phyloP scores from a whole-genome alignment of 2,797 vertebrate genomes.

The Paedocypris micromegethes region DNA sequence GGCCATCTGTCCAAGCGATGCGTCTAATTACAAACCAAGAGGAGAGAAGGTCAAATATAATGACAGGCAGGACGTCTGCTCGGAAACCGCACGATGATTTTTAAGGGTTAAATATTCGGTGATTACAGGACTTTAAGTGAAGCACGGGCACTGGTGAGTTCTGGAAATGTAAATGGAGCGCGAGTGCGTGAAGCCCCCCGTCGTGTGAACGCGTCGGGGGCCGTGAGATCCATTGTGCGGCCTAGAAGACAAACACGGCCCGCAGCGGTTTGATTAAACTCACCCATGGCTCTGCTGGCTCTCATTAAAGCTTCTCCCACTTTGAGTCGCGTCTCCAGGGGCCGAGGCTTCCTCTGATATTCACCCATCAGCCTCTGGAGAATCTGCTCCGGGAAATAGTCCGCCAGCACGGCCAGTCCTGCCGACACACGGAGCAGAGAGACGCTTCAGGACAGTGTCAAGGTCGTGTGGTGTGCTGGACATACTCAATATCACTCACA shows the following conservation, averaged over 20 bases:
- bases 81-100: neutral
- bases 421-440: constrained; percentile 6
- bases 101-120: constrained; percentile 1
- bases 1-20: constrained; percentile 24
- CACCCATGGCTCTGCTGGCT: constrained; percentile 79
- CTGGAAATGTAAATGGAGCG: constrained; percentile 15
- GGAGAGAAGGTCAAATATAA: neutral
- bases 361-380: constrained; percentile 73
- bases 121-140: neutral
- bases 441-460: too few relatives aligned
- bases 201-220: constrained; percentile 11
- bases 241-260: constrained; percentile 9
- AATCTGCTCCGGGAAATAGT: constrained; percentile 75
- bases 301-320: constrained; percentile 91
- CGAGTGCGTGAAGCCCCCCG: constrained; percentile 25
- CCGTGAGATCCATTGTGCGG: constrained; percentile 36
- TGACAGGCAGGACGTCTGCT: neutral
- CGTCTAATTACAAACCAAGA: constrained; percentile 14
- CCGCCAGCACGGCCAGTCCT: constrained; percentile 80
- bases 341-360: constrained; percentile 57
- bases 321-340: constrained; percentile 81
- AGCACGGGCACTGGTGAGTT: constrained; percentile 5
- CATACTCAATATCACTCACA: too few relatives aligned
- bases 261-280: constrained; percentile 52
- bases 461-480: too few relatives aligned